Evolutionary conservation across 1,140 invertebrate genomes (phyloP), one percentile per base, ranked within the genome.

Genomic region (Hestina assimilis): DNA sequence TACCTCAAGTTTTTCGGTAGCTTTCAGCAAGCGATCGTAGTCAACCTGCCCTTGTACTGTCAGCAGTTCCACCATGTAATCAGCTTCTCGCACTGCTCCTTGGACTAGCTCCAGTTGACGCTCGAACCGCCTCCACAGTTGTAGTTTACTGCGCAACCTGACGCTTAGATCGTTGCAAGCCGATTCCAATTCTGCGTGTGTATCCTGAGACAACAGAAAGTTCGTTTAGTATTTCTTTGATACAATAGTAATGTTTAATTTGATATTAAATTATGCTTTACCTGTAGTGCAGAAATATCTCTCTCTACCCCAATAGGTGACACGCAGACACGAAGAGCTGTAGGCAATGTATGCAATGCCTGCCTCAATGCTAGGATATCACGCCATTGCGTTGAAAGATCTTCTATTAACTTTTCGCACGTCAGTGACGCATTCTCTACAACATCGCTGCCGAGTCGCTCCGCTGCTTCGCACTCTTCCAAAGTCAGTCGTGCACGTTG

Each of bases 11-110:
- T 94, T 89, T 74, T 95, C 94, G 0, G 94, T 95, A 23, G 94
- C 94, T 68, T 94, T 95, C n/a, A 93, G 83, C 33, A 96, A 79
- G 20, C 94, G 90, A 45, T 95, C 94, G 61, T 95, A 95, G 84
- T 96, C 94, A 1, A 96, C 92, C 28, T 93, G 92, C 8, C 94
- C 94, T 71, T 95, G 93, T 0, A 96, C 93, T 1, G 93, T 93
- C 2, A 96, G 87, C 8, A 96, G 79, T 67, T 96, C 94, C 87
- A 95, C 94, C 94, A 95, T 95, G 66, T 95, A 96, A 76, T 95
- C 94, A 0, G 94, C 93, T 63, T 96, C 94, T 51, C 95, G 91
- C 0, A 95, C 93, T 0, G 93, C 94, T 23, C 94, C 92, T 43
- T 95, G 93, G 1, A 96, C 94, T 75, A 93, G 67, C 65, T 96